Percentiles rank a stretch among this genome's conserved stretches.
Evolutionary conservation across 2,888 invertebrate genomes (phyloP).

Genomic region (Synergus umbraculus): DNA sequence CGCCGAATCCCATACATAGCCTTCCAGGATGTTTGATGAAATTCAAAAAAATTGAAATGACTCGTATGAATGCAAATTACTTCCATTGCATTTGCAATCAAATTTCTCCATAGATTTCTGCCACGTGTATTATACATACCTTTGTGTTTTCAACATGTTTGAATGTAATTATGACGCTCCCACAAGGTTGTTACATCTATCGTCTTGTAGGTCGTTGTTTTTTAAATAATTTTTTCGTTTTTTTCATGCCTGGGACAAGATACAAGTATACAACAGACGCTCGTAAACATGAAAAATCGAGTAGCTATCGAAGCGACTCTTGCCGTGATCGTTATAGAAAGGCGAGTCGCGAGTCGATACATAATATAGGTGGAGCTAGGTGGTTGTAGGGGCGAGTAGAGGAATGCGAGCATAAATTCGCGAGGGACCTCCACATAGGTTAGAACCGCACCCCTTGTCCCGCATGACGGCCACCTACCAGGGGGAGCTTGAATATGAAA

Average conservation of each 20-base stretch:
- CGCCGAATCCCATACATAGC: too few species aligned
- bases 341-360: constrained; percentile 46
- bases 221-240: background rate
- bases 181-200: background rate
- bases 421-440: constrained; percentile 41
- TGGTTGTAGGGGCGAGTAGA: constrained; percentile 43
- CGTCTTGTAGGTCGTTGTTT: background rate
- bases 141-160: background rate
- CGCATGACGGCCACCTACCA: constrained; percentile 44
- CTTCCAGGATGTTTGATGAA: too few species aligned
- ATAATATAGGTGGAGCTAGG: constrained; percentile 49
- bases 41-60: too few species aligned
- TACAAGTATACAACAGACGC: background rate
- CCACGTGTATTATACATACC: too few species aligned
- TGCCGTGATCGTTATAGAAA: constrained; percentile 41
- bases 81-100: too few species aligned
- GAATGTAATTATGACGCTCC: background rate
- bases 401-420: constrained; percentile 49
- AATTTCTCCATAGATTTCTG: too few species aligned
- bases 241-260: background rate
- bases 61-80: too few species aligned
- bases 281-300: constrained; percentile 32
- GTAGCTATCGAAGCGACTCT: constrained; percentile 17
- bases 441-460: constrained; percentile 42
- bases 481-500: constrained; percentile 68